Conservation (phyloP, 2,888 invertebrate genomes). For the Eupithecia tripunctaria region DNA sequence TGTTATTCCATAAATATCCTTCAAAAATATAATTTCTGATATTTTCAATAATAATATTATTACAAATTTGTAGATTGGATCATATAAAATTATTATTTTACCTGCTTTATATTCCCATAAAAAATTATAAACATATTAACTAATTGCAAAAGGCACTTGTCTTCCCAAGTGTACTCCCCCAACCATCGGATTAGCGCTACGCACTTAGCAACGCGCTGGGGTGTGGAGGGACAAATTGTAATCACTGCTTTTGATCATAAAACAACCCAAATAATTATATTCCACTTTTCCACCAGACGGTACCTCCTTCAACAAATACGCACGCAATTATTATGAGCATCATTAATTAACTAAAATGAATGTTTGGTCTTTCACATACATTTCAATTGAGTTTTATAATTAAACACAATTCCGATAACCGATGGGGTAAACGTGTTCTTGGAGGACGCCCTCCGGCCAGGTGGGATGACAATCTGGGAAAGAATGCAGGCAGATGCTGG, state of each 20-base stretch:
- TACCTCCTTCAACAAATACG: conserved; percentile 9
- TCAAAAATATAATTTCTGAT: background rate
- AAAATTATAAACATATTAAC: background rate
- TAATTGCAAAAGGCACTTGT: conserved; percentile 41
- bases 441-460: no score
- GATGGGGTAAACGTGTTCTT: no score
- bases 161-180: conserved; percentile 47
- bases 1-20: no score
- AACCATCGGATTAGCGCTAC: conserved; percentile 60
- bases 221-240: conserved; percentile 38
- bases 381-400: background rate
- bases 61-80: background rate
- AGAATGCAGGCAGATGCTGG: no score
- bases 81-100: background rate
- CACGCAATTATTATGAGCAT: background rate
- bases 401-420: background rate
- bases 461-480: no score
- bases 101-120: background rate
- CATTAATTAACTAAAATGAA: conserved; percentile 5
- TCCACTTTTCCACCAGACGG: conserved; percentile 12
- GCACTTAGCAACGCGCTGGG: conserved; percentile 64
- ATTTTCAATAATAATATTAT: background rate
- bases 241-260: conserved; percentile 37
- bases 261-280: conserved; percentile 26
- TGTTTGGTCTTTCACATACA: background rate